Base-by-base conservation (phyloP, 2,113 vertebrate species). In the Campylomormyrus numenius region DNA sequence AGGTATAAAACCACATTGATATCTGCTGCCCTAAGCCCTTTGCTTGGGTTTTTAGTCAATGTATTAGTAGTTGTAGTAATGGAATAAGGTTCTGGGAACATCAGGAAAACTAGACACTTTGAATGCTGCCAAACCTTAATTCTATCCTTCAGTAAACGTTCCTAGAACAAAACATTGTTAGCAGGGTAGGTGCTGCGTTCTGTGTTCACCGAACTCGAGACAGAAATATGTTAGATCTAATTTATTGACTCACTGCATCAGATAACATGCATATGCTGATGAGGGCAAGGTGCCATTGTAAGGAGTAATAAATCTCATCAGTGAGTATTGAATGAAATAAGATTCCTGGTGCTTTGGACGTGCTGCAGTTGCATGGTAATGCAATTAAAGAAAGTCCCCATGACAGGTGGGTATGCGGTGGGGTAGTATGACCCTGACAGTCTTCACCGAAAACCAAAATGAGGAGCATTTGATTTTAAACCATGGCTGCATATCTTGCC, bases 311-410 rank as follows among this genome's bases (percentile, higher is more conserved):
- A 83, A 91, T 90, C 89, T 94, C 93, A 95, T 92, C 92, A 94
- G 94, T n/a, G 39, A 49, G 39, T 92, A 91, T 74, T 88, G 92
- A 94, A 90, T 85, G 92, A 93, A 86, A 91, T 80, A 88, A 91
- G 90, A 66, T 45, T 90, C 35, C 7, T 77, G 90, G 89, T 92
- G 89, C 91, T 91, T 46, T 83, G 77, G 90, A 87, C 87, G 90
- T 93, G 91, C 89, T 53, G 62, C 91, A 90, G 91, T 89, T 90
- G 85, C 91, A 24, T 62, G 89, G 90, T 91, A 92, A 92, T 93
- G 91, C 93, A 94, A 94, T 96, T 93, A 95, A 93, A 92, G 89
- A 90, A 94, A 92, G 92, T 94, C 91, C 10, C 91, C 90, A 77
- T 10, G 27, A 90, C 90, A 88, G 91, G 89, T 88, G 90, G 90